These are phyloP conservation scores for Agelas oroides DNA, from an alignment of 37 sponge, comb jelly and placozoan genomes.

Conservation along the genomic window DNA sequence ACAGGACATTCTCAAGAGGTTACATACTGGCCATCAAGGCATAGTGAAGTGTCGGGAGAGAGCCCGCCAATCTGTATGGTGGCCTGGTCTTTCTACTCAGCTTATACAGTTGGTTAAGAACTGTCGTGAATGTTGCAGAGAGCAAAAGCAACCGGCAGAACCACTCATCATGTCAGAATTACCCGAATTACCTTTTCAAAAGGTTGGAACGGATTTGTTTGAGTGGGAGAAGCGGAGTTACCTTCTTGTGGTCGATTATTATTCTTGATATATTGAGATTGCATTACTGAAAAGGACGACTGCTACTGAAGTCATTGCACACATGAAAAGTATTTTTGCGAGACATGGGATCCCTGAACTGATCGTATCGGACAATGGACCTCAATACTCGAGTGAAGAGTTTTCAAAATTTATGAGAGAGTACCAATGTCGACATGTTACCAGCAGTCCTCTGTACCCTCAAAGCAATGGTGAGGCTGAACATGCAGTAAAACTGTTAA, in stretches of 20 bases:
- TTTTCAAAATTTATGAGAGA: conserved; percentile 9
- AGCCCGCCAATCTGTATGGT: conserved; percentile 48
- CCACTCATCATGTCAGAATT: conserved; percentile 5
- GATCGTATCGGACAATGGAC: conserved; percentile 63
- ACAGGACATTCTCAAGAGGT: not conserved
- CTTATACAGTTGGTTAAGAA: not conserved
- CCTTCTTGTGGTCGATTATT: conserved; percentile 23
- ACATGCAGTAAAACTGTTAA: conserved; percentile 46
- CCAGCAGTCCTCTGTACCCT: conserved; percentile 52
- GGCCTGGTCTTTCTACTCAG: conserved; percentile 32
- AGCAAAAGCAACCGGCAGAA: conserved; percentile 13
- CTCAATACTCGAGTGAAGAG: conserved; percentile 47
- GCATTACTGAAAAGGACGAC: conserved; percentile 26
- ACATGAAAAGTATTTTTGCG: conserved; percentile 46
- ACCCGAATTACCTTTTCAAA: conserved; percentile 36
- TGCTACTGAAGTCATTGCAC: conserved; percentile 28
- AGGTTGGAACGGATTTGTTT: conserved; percentile 24
- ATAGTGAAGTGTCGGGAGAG: conserved; percentile 42
- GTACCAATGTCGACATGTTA: conserved; percentile 42
- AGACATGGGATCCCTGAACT: conserved; percentile 49
- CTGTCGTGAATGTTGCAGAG: conserved; percentile 19
- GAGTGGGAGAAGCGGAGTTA: conserved; percentile 18
- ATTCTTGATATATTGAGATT: conserved; percentile 55
- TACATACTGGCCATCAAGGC: conserved; percentile 37
- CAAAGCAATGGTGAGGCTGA: conserved; percentile 76